Conservation (phyloP, 2,888 invertebrate genomes). For the Eumerus sabulonum region DNA sequence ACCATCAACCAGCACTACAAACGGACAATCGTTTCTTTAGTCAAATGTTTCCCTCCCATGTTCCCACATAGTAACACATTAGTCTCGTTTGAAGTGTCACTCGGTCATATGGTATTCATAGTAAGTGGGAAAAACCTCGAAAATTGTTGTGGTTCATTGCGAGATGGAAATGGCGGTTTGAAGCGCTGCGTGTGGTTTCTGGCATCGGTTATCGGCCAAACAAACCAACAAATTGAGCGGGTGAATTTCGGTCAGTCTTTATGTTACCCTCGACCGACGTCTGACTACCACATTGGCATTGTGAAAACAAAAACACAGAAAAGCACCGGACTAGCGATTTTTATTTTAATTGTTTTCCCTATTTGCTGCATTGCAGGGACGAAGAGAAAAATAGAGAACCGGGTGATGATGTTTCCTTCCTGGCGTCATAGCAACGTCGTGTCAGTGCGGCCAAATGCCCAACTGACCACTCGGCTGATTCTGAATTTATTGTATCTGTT, state of each 20-base stretch:
- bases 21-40: slow-evolving; percentile 50
- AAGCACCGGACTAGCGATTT: too few relatives aligned
- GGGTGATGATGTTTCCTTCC: neutral
- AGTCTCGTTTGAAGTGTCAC: slow-evolving; percentile 27
- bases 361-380: slow-evolving; percentile 9
- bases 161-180: slow-evolving; percentile 50
- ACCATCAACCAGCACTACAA: slow-evolving; percentile 46
- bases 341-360: slow-evolving; percentile 24
- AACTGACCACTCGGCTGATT: too few relatives aligned
- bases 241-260: slow-evolving; percentile 61
- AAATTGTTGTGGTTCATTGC: slow-evolving; percentile 53
- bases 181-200: slow-evolving; percentile 34
- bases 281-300: neutral
- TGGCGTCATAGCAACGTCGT: too few relatives aligned
- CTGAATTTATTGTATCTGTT: slow-evolving; percentile 40
- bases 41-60: too few relatives aligned
- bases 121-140: slow-evolving; percentile 40
- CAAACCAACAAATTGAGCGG: slow-evolving; percentile 63
- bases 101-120: too few relatives aligned
- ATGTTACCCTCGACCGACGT: slow-evolving; percentile 53
- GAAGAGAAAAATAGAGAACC: neutral
- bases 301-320: slow-evolving; percentile 13
- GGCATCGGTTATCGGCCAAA: slow-evolving; percentile 43
- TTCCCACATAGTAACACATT: slow-evolving; percentile 12
- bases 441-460: too few relatives aligned